Conservation (phyloP, 2,888 invertebrate genomes). For the Seira musarum region DNA sequence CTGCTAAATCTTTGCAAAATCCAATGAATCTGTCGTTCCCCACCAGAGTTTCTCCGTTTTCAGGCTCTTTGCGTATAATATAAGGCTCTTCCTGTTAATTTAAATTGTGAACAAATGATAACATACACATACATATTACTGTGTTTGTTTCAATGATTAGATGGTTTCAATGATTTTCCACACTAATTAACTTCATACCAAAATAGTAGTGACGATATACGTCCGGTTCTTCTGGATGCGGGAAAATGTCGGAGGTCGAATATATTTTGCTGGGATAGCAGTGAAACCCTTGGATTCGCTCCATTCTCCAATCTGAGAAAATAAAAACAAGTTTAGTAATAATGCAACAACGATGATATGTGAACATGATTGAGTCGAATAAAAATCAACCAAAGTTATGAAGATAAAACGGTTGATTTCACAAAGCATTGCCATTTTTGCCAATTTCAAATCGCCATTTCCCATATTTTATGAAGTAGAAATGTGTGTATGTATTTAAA, state of each 20-base stretch:
- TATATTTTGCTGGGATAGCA: constrained; percentile 68
- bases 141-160: neutral
- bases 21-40: constrained; percentile 85
- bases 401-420: too few relatives aligned
- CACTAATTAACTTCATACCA: too few relatives aligned
- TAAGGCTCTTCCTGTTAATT: constrained; percentile 85
- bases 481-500: too few relatives aligned
- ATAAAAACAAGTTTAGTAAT: constrained; percentile 17
- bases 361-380: too few relatives aligned
- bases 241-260: constrained; percentile 67
- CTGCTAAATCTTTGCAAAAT: constrained; percentile 84
- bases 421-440: too few relatives aligned
- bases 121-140: too few relatives aligned
- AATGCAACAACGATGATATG: too few relatives aligned
- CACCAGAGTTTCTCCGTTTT: constrained; percentile 78
- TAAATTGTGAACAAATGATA: neutral
- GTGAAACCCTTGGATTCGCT: constrained; percentile 67
- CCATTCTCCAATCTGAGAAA: constrained; percentile 69
- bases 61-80: constrained; percentile 83
- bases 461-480: too few relatives aligned
- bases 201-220: constrained; percentile 88
- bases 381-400: too few relatives aligned
- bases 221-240: constrained; percentile 78
- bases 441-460: too few relatives aligned
- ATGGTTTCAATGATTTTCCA: constrained; percentile 59